Base-by-base conservation (phyloP, 2,113 vertebrate genomes). In the Corydoras sp. region DNA sequence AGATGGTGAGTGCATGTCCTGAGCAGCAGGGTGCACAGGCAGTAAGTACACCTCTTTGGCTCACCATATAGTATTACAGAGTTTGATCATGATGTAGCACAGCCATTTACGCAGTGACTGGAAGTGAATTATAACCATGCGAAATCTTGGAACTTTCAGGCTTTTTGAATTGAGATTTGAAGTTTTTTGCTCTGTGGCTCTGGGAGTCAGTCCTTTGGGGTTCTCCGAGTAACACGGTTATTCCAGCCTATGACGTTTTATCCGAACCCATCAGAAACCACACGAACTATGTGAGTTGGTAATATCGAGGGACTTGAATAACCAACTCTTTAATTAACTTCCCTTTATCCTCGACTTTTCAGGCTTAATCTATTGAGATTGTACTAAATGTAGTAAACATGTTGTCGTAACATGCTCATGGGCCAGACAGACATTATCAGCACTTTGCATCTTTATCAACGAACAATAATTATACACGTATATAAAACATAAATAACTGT, bases 11-110 rank as follows among this genome's bases (percentile, higher is more conserved):
- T 73, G 66, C 64, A 65, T 74, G 76, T 71, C 76, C 76, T 76
- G 74, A 67, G 72, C 77, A 81, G 78, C 71, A 71, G 75, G 71
- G 60, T 70, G 65, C 35, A 50, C 14, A 59, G 70, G 68, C 62
- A 74, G 74, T 76, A 68, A 76, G 75, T 79, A 72, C 74, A 62
- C 68, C 68, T 76, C 70, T 62, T 79, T 79, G 65, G 62, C 56
- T 74, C 65, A 80, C 75, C 75, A 77, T 73, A 74, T 82, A 80
- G 49, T 70, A 73, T 78, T 77, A 76, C 75, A 62, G 48, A 71
- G 54, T 60, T 62, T 65, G 74, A 69, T 63, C 71, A 76, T 74
- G 69, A 76, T 74, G 67, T 67, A 71, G 62, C 58, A 55, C 62
- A 32, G 62, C 68, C 35, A 74, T 82, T 74, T 75, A 69, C 54